Evolutionary conservation across 2,797 vertebrate species (phyloP), one percentile per base, ranked within the genome.

Genomic region (Mallotus villosus): DNA sequence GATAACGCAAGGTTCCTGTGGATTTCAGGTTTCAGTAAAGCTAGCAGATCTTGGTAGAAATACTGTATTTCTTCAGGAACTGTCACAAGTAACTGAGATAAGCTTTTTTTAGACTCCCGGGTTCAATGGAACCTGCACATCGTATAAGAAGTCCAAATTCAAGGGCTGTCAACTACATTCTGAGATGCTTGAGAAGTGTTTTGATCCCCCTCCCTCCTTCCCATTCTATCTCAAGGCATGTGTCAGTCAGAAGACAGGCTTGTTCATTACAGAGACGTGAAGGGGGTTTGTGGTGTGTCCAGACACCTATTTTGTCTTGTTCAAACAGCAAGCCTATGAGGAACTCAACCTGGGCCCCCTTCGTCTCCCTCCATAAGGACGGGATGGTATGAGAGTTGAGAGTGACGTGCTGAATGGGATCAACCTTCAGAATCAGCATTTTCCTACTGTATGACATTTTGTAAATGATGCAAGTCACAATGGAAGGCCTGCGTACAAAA

Each of bases 251-350:
- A 46, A 12, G 9, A 46, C 14, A 46, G 41, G 41, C 41, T 46
- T 46, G 41, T 17, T 55, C 51, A 55, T 55, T 17, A 55, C 51
- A 55, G 51, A 55, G 51, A 55, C 29, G 32, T 1, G 62, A 37
- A 32, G 32, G 62, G 7, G 62, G 17, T 12, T 14, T 25, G 12
- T 61, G 24, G 22, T 46, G 58, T 51, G 22, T 24, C 0, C 5
- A 63, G 29, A 63, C 69, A 78, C 27, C 58, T 60, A 72, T 71
- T 72, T 68, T 62, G 32, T 58, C 25, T 70, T 68, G 29, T 67
- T 67, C 46, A 78, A 72, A 78, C 75, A 80, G 69, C 76, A 67
- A 61, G 63, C 17, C 16, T 27, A 63, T 73, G 72, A 78, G 74
- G 34, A 83, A 74, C 76, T 78, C 67, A 27, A 55, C 75, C 73